A percentile compares a stretch with the other conserved stretches of the same genome.
These are phyloP conservation scores for Psilopsiagon aurifrons DNA, from an alignment of 2,113 vertebrate genomes.

Conservation along the genomic window DNA sequence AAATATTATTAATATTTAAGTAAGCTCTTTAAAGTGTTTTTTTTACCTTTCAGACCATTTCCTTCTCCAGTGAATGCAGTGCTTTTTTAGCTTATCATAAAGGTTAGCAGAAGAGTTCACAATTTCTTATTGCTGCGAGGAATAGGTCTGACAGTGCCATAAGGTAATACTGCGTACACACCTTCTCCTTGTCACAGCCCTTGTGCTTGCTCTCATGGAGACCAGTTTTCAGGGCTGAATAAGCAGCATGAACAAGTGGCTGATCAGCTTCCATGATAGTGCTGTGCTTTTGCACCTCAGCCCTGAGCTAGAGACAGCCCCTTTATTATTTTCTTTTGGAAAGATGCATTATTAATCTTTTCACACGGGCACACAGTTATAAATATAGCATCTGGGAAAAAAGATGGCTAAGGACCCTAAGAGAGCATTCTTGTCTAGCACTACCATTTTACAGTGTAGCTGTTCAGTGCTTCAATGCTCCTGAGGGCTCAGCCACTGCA, in stretches of 20 bases:
- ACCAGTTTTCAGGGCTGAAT: neutral
- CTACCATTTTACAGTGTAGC: neutral
- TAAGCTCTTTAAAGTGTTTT: neutral
- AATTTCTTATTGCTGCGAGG: accelerated
- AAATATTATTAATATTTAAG: neutral
- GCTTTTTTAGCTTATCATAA: neutral
- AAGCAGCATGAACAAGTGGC: neutral
- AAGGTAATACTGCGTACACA: neutral
- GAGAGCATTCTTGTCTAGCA: neutral
- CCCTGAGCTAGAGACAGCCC: neutral
- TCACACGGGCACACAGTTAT: neutral
- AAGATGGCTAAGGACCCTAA: neutral
- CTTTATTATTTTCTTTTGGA: neutral
- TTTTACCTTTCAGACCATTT: neutral
- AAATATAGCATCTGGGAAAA: neutral
- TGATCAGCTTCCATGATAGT: neutral
- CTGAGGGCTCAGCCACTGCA: neutral
- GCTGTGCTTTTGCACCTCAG: neutral
- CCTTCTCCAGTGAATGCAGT: neutral
- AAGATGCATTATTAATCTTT: neutral
- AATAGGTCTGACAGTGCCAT: neutral
- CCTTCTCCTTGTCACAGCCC: neutral
- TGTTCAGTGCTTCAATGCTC: accelerated
- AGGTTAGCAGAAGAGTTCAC: neutral
- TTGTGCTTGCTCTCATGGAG: neutral